These are phyloP conservation scores for Polypterus bichir DNA, from an alignment of 2,113 vertebrate genomes.

Conservation along the genomic window DNA sequence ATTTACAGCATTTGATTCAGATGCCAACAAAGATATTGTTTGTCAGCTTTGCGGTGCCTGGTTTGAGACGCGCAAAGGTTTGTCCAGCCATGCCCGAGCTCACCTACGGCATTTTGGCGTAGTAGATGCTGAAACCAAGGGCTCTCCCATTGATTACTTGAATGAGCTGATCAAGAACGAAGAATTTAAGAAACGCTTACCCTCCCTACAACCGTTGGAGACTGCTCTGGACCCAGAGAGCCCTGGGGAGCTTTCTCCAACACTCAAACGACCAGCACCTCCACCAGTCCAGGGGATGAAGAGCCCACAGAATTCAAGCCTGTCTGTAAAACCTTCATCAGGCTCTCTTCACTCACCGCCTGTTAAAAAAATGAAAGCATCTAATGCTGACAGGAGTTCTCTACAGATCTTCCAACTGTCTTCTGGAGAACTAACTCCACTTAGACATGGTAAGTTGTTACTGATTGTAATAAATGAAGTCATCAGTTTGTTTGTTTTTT, in stretches of 20 bases:
- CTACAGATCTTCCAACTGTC: constrained; percentile 57
- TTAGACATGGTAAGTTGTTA: constrained; percentile 42
- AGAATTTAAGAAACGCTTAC: constrained; percentile 63
- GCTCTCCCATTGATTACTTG: constrained; percentile 76
- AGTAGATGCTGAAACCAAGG: constrained; percentile 79
- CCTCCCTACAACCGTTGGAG: constrained; percentile 32
- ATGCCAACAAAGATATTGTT: constrained; percentile 73
- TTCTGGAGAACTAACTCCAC: constrained; percentile 47
- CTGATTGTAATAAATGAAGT: too few relatives aligned
- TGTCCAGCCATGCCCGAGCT: constrained; percentile 80
- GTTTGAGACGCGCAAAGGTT: constrained; percentile 85
- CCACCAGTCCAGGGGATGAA: too few relatives aligned
- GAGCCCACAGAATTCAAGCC: not conserved
- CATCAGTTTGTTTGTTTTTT: too few relatives aligned
- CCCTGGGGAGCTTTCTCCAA: constrained; percentile 15
- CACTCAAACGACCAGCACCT: constrained; percentile 25
- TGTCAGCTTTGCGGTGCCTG: constrained; percentile 85
- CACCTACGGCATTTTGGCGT: constrained; percentile 85
- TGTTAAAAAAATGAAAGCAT: constrained; percentile 57
- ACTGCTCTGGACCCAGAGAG: constrained; percentile 21
- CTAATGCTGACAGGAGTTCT: constrained; percentile 37
- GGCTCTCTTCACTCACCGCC: constrained; percentile 50
- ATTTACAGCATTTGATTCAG: constrained; percentile 69
- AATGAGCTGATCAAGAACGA: constrained; percentile 75
- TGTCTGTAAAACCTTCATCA: constrained; percentile 10